phyloP scores from a whole-genome alignment of 2,113 vertebrate genomes.

The Halichoerus grypus region DNA sequence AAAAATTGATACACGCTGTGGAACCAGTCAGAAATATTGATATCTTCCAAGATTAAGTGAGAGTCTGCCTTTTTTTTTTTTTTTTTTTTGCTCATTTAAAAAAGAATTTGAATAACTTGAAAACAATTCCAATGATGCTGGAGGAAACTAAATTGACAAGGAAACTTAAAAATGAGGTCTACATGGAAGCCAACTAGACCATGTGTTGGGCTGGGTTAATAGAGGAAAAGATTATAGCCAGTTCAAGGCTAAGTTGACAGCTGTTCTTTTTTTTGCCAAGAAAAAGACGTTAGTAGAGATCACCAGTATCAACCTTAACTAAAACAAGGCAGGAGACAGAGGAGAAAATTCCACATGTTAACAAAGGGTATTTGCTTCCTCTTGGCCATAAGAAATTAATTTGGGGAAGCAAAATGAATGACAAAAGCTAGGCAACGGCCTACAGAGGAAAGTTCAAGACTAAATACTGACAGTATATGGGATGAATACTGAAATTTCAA shows the following conservation, averaged over 20 bases:
- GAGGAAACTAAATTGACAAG: neutral
- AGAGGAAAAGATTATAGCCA: neutral
- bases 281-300: neutral
- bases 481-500: neutral
- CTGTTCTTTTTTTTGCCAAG: neutral
- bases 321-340: constrained; percentile 16
- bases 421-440: neutral
- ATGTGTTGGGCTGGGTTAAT: neutral
- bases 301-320: neutral
- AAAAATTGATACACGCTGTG: neutral
- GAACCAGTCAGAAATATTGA: neutral
- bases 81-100: neutral
- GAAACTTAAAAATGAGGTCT: neutral
- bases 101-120: neutral
- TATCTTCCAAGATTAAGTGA: neutral
- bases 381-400: neutral
- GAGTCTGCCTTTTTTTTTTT: neutral
- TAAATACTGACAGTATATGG: neutral
- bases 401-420: neutral
- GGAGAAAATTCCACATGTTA: neutral
- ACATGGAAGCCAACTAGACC: neutral
- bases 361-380: neutral
- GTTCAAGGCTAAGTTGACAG: neutral
- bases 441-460: neutral
- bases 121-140: neutral